Conservation (phyloP, 1,140 invertebrate genomes). For the Chironomus striatipennis region DNA sequence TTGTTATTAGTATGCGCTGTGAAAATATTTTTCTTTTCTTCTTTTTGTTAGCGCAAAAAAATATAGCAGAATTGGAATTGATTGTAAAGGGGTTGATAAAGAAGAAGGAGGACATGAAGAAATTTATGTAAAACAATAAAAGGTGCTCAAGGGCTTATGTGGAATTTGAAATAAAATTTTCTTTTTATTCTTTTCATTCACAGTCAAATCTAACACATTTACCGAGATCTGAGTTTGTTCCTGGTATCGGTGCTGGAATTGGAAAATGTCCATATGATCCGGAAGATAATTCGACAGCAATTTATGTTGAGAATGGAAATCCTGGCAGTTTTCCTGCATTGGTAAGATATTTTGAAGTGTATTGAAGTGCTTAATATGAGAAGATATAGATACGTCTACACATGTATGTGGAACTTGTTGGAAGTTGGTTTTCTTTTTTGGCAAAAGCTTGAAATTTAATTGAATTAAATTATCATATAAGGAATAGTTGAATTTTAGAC, state of each 20-base stretch:
- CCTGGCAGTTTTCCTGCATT: slow-evolving; percentile 71
- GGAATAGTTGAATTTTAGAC: too few relatives aligned
- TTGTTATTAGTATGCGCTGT: not conserved
- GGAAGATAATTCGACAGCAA: slow-evolving; percentile 77
- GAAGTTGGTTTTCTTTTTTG: too few relatives aligned
- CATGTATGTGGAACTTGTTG: too few relatives aligned
- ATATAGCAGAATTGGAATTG: too few relatives aligned
- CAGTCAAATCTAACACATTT: slow-evolving; percentile 65
- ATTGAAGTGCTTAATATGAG: not conserved
- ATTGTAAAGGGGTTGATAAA: not conserved
- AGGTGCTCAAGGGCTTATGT: not conserved
- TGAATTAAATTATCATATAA: too few relatives aligned
- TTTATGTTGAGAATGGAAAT: slow-evolving; percentile 80
- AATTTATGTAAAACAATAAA: not conserved
- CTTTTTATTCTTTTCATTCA: slow-evolving; percentile 28
- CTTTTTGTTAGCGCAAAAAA: too few relatives aligned
- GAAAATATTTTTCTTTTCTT: not conserved
- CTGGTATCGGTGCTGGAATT: slow-evolving; percentile 70
- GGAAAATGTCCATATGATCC: slow-evolving; percentile 86
- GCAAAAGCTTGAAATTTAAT: too few relatives aligned
- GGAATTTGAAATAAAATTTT: not conserved
- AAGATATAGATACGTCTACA: too few relatives aligned
- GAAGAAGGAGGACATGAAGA: not conserved
- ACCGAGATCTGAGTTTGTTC: slow-evolving; percentile 63
- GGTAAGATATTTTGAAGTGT: slow-evolving; percentile 32